Conservation (phyloP, 1,140 invertebrate species). For the Gerris buenoi region DNA sequence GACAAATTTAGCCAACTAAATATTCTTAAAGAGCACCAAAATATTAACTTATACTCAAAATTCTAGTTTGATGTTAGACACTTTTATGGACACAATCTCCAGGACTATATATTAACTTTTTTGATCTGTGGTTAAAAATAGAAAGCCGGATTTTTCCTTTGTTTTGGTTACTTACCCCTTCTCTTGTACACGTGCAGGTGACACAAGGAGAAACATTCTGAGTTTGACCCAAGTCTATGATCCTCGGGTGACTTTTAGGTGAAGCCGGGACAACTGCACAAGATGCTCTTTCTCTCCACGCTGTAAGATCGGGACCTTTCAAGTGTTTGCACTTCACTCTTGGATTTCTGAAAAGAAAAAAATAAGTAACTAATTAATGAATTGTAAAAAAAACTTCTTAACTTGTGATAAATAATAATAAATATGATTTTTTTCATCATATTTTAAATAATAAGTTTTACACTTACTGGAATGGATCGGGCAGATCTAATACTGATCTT, state of each 20-base stretch:
- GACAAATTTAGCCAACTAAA: too few species aligned
- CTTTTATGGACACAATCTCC: too few species aligned
- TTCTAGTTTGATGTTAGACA: too few species aligned
- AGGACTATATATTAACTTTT: too few species aligned
- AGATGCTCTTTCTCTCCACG: slow-evolving; percentile 34
- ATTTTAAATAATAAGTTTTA: too few species aligned
- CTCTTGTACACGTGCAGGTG: slow-evolving; percentile 45
- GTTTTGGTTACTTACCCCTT: slow-evolving; percentile 41
- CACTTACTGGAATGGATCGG: slow-evolving; percentile 75
- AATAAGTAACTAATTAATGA: too few species aligned
- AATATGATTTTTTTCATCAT: too few species aligned
- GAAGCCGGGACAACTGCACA: slow-evolving; percentile 30
- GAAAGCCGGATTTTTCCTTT: too few species aligned
- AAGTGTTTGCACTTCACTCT: slow-evolving; percentile 33
- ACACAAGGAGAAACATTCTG: slow-evolving; percentile 40
- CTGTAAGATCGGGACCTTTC: slow-evolving; percentile 31
- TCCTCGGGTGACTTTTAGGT: slow-evolving; percentile 2
- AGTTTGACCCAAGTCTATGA: slow-evolving; percentile 37
- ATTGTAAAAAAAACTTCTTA: background rate
- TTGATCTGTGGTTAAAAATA: too few species aligned
- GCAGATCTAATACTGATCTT: slow-evolving; percentile 70
- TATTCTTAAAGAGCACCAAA: too few species aligned
- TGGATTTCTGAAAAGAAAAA: slow-evolving; percentile 32
- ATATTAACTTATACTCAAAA: too few species aligned
- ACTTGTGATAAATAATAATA: too few species aligned